Evolutionary conservation across 2,113 vertebrate species (phyloP), one percentile per base, ranked within the genome.

Genomic region (Crotalus viridis): DNA sequence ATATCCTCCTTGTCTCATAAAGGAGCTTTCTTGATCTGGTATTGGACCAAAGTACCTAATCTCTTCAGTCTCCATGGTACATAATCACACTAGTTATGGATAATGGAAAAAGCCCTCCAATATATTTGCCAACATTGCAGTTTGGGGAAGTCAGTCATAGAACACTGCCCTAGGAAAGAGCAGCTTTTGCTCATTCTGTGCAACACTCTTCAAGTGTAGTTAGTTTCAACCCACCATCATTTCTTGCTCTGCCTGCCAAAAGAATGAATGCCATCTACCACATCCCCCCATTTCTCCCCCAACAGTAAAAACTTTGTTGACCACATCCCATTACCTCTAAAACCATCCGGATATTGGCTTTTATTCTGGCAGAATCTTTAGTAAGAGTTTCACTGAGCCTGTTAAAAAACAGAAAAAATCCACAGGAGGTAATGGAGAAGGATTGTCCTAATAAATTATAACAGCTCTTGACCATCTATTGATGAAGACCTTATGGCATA

Each of bases 311-410:
- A 22, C 10, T 39, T 19, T 85, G 69, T n/a, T 43, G 26, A 51
- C 13, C 26, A 12, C 28, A 88, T 6, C 10, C 33, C 26, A 94
- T 97, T 96, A 99, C 98, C 98, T 99, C 98, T 89, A 99, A 96
- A 91, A 99, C 98, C 97, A 99, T 97, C 52, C 98, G 98, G 93
- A 99, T 99, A 95, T 99, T 98, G 90, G 98, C 98, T 96, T 98
- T 99, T 93, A 99, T 99, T 96, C 98, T 98, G 69, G 98, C 97
- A 0, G 98, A 98, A 94, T 99, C 98, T 97, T 98, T 98, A 91
- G 97, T 98, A 90, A 99, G 97, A 93, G 95, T 97, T 93, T 99
- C 96, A 4, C 98, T 98, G 94, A 98, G 97, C 92, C 99, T 99
- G 95, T 94, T 59, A 61, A 85, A 21, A 59, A 57, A 61, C 10